Evolutionary conservation across 2,113 vertebrate species (phyloP).

Genomic region (Nerophis lumbriciformis): DNA sequence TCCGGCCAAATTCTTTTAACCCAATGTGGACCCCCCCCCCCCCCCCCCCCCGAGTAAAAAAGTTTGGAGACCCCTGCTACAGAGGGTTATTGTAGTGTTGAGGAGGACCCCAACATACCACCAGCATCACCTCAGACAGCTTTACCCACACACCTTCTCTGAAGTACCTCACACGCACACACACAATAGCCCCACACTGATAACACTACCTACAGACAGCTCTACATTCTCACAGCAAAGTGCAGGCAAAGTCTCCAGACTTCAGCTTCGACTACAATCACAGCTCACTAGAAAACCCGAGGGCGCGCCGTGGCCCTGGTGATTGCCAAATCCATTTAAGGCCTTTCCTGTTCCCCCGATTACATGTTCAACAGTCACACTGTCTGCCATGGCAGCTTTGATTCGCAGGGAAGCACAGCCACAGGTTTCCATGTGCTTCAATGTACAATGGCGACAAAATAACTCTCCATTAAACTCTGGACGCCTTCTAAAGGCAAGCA

Average conservation of each 20-base stretch:
- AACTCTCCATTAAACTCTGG: conserved; percentile 12
- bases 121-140: conserved; percentile 64
- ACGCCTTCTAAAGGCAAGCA: conserved; percentile 2
- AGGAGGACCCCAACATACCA: conserved; percentile 25
- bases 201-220: conserved; percentile 51
- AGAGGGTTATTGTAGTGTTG: conserved; percentile 47
- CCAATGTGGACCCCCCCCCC: too few relatives aligned
- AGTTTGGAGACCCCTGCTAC: conserved; percentile 27
- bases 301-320: conserved; percentile 36
- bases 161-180: background rate
- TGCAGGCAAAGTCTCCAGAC: conserved; percentile 65
- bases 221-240: conserved; percentile 72
- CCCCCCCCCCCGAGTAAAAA: too few relatives aligned
- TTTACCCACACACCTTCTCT: conserved; percentile 59
- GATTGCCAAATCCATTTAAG: conserved; percentile 70
- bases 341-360: conserved; percentile 47
- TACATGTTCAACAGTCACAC: conserved; percentile 47
- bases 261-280: conserved; percentile 68
- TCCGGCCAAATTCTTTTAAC: too few relatives aligned
- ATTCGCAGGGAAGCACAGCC: conserved; percentile 8
- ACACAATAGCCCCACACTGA: conserved; percentile 10
- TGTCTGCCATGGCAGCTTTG: conserved; percentile 33
- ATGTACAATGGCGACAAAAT: conserved; percentile 9
- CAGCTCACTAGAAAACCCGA: conserved; percentile 59
- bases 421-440: conserved; percentile 21